phyloP scores from a whole-genome alignment of 53 echinoderm and acorn worm species.

The Crossaster papposus region DNA sequence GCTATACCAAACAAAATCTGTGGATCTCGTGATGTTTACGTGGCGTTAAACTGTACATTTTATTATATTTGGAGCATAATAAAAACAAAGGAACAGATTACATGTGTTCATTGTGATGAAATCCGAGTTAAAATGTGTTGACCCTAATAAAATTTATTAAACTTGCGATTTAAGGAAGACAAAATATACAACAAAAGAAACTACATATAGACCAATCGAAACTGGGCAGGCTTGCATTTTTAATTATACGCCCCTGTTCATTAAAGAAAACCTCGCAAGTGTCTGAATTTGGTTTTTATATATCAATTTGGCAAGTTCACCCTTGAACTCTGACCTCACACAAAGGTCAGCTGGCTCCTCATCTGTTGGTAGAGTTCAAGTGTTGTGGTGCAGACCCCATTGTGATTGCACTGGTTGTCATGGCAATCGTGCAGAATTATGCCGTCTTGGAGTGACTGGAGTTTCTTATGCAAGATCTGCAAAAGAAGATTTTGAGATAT shows the following conservation, averaged over 20 bases:
- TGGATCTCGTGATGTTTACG: too few relatives aligned
- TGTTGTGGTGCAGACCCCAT: not conserved
- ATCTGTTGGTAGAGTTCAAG: conserved; percentile 40
- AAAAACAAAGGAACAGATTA: not conserved
- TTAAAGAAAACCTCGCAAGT: too few relatives aligned
- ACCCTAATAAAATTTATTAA: not conserved
- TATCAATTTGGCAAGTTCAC: not conserved
- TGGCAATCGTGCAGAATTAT: not conserved
- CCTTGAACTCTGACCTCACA: conserved; percentile 22
- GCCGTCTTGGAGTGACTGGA: conserved; percentile 28
- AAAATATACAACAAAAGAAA: too few relatives aligned
- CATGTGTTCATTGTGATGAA: not conserved
- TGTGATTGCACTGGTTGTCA: not conserved
- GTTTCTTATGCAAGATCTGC: conserved; percentile 42
- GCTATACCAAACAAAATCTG: too few relatives aligned
- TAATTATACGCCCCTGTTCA: too few relatives aligned
- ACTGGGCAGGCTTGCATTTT: too few relatives aligned
- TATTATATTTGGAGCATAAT: not conserved
- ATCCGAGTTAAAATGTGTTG: not conserved
- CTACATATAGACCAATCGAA: too few relatives aligned
- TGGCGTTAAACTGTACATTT: too few relatives aligned
- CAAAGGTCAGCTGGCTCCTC: conserved; percentile 24
- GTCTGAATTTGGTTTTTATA: not conserved
- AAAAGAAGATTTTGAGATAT: not conserved
- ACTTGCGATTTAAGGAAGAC: too few relatives aligned